Evolutionary conservation across 1,140 invertebrate species (phyloP).

Genomic region (Drosophila fuyamai): DNA sequence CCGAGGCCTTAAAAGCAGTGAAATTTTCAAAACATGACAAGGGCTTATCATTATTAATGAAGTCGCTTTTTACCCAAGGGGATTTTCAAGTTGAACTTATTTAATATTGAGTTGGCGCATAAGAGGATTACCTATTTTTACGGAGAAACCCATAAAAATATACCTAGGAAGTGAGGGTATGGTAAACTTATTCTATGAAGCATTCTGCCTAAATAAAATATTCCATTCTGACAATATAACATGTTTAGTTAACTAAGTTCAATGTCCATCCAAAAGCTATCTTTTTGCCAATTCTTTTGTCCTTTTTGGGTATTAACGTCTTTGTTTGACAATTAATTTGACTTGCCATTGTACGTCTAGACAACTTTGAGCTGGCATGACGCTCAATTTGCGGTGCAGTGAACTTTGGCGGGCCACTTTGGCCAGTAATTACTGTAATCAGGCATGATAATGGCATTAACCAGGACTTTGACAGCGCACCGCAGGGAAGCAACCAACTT

Average conservation of each 20-base stretch:
- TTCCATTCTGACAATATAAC: neutral
- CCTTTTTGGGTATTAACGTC: constrained; percentile 37
- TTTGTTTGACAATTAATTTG: constrained; percentile 58
- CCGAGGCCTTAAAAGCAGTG: constrained; percentile 12
- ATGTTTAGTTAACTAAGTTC: neutral
- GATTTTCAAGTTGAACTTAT: constrained; percentile 28
- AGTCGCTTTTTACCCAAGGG: constrained; percentile 4
- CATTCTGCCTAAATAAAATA: neutral
- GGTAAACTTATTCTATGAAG: too few species aligned
- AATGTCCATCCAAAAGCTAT: neutral
- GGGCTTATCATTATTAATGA: constrained; percentile 22
- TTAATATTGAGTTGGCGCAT: constrained; percentile 22
- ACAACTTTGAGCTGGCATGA: constrained; percentile 14
- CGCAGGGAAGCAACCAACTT: constrained; percentile 21
- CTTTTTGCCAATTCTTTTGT: constrained; percentile 10
- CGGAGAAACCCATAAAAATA: too few species aligned
- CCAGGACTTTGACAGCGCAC: constrained; percentile 27
- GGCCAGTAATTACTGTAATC: constrained; percentile 47
- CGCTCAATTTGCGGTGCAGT: constrained; percentile 66
- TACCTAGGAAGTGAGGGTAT: too few species aligned
- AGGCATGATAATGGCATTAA: constrained; percentile 42
- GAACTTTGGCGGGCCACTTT: constrained; percentile 59
- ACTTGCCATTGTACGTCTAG: constrained; percentile 62
- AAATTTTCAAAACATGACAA: constrained; percentile 29
- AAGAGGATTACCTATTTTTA: constrained; percentile 19